These are phyloP conservation scores for Actinia tenebrosa DNA, from an alignment of 64 coral and sea anemone species.

Conservation along the genomic window DNA sequence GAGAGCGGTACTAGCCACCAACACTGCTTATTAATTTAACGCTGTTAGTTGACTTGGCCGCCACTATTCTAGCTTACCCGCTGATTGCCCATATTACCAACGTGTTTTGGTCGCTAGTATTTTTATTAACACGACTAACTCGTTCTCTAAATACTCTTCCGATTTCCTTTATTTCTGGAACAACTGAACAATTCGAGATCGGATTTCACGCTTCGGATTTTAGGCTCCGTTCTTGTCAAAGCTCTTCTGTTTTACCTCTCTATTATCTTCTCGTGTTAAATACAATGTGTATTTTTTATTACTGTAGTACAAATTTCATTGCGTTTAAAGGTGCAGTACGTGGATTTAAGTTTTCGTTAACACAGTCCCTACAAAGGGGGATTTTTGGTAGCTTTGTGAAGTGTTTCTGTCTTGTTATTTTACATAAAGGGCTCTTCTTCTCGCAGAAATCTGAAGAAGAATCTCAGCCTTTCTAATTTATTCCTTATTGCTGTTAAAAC, in stretches of 20 bases:
- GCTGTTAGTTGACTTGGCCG: background rate
- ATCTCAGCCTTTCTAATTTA: background rate
- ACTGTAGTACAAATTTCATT: background rate
- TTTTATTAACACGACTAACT: background rate
- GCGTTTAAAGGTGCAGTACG: background rate
- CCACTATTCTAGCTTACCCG: background rate
- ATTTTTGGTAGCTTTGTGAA: background rate
- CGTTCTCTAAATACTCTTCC: background rate
- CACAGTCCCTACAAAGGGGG: background rate
- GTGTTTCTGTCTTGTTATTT: no score
- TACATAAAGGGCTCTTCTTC: no score
- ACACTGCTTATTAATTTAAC: background rate
- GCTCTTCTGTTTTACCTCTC: background rate
- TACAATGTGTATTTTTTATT: background rate
- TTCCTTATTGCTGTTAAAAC: background rate
- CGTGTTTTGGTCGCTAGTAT: background rate
- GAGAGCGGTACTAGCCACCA: background rate
- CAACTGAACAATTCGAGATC: background rate
- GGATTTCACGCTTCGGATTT: background rate
- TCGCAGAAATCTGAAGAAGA: no score
- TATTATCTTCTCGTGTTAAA: background rate
- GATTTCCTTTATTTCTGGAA: background rate
- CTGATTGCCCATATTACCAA: conserved; percentile 8
- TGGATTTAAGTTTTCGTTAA: background rate
- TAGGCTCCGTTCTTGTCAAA: background rate